Base-by-base conservation (phyloP, 2,113 vertebrate genomes). In the Tragulus kanchil region DNA sequence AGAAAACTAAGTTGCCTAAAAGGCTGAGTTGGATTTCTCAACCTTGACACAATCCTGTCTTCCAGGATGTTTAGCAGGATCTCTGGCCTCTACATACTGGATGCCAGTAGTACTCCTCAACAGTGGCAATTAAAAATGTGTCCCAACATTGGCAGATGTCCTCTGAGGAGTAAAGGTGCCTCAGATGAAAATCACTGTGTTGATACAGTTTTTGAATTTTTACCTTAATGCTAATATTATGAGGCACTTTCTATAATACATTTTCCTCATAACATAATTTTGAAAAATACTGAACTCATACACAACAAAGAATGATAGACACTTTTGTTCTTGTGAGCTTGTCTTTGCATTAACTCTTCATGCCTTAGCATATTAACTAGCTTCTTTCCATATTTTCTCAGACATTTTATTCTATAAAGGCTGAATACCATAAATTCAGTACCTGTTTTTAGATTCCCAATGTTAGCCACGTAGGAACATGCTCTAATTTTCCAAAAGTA, bases 401-500 rank as follows among this genome's bases (percentile, higher is more conserved):
- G 28, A 58, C 11, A 77, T 28, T 36, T 25, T 42, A 9, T 85
- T 84, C 52, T 86, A 56, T 31, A 92, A 96, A 93, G 15, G 21
- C 2, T 67, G 59, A 92, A 56, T 25, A 59, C 6, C 42, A 50
- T 61, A 89, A 67, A 65, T 82, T 71, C 25, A 86, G 67, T 52
- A n/a, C 14, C 79, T 62, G 42, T 16, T 95, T 85, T 86, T 62
- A 64, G 8, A 82, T 81, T 82, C 36, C 8, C 4, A 6, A 56
- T 69, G 17, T 58, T 58, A 83, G 14, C 25, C 42, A 45, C 64
- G 36, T 28, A 65, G 14, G n/a, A 87, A 90, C 88, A 65, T 45
- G 17, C 77, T 78, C 10, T 94, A 54, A 67, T 59, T 96, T 19
- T 84, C 36, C 48, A 82, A 90, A 25, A 96, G 64, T 26, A 90